phyloP scores from a whole-genome alignment of 2,113 vertebrate species.

The Euleptes europaea region DNA sequence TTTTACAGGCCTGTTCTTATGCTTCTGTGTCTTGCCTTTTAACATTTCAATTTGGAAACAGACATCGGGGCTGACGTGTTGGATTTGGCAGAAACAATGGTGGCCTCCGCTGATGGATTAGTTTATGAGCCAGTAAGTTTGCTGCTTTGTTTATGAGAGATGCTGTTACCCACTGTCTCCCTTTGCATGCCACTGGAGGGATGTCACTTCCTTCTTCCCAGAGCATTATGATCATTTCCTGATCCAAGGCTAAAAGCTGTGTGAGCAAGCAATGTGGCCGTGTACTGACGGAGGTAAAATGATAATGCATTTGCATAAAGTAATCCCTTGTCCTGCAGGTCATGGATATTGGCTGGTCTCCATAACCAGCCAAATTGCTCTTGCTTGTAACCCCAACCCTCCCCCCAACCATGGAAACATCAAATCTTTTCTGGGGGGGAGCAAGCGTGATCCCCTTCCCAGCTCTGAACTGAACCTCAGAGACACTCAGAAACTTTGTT shows the following conservation, averaged over 20 bases:
- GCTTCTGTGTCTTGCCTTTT: background rate
- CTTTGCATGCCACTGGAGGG: no score
- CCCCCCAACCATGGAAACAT: no score
- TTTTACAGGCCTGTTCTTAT: slow-evolving; percentile 10
- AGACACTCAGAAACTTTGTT: no score
- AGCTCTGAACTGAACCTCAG: no score
- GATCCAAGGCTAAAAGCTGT: background rate
- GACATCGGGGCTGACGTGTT: slow-evolving; percentile 96
- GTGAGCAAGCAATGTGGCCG: background rate
- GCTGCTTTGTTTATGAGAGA: slow-evolving; percentile 18
- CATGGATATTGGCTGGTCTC: no score
- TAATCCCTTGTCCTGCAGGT: no score
- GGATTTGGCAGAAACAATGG: slow-evolving; percentile 97
- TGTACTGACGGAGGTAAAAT: background rate
- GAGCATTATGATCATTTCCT: background rate
- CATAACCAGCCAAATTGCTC: no score
- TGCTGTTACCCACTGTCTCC: rapidly evolving
- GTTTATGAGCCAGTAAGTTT: slow-evolving; percentile 92
- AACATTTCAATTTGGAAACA: slow-evolving; percentile 59
- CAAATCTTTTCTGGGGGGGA: no score
- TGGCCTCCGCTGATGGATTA: slow-evolving; percentile 89
- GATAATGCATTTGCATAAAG: no score
- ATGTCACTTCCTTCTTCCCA: background rate
- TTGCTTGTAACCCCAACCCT: no score
- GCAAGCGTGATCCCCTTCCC: no score